A percentile compares a stretch with the other conserved stretches of the same genome.
These are phyloP conservation scores for Drosophila saltans DNA, from an alignment of 1,140 invertebrate genomes.

Conservation along the genomic window DNA sequence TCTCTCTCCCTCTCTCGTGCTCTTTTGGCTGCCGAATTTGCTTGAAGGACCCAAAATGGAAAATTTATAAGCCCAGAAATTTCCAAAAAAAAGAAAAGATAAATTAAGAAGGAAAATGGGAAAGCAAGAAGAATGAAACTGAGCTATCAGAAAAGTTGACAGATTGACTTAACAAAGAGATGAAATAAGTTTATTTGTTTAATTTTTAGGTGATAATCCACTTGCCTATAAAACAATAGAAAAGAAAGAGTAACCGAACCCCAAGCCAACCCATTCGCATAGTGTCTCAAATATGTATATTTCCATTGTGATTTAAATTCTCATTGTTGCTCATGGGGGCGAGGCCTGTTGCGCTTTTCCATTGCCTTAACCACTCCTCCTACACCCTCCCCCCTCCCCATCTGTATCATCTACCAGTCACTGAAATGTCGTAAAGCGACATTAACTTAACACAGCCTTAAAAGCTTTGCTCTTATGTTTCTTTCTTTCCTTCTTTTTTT, in stretches of 20 bases:
- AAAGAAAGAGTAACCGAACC: too few relatives aligned
- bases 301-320: not conserved
- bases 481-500: slow-evolving; percentile 9
- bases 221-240: too few relatives aligned
- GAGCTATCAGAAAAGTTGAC: not conserved
- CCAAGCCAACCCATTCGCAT: not conserved
- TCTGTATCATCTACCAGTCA: not conserved
- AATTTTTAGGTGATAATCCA: slow-evolving; percentile 5
- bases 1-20: not conserved
- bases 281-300: not conserved
- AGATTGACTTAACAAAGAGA: not conserved
- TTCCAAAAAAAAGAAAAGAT: not conserved
- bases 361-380: too few relatives aligned
- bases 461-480: slow-evolving; percentile 65
- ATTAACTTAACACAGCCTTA: slow-evolving; percentile 69
- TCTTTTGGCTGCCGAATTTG: slow-evolving; percentile 3
- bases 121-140: too few relatives aligned
- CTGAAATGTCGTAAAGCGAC: slow-evolving; percentile 46
- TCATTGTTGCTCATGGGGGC: not conserved
- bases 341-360: not conserved
- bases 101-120: not conserved
- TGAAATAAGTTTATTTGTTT: not conserved
- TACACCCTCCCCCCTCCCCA: not conserved
- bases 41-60: slow-evolving; percentile 1
- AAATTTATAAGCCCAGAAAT: not conserved